Evolutionary conservation across 2,113 vertebrate genomes (phyloP).

Genomic region (Diadophis punctatus): DNA sequence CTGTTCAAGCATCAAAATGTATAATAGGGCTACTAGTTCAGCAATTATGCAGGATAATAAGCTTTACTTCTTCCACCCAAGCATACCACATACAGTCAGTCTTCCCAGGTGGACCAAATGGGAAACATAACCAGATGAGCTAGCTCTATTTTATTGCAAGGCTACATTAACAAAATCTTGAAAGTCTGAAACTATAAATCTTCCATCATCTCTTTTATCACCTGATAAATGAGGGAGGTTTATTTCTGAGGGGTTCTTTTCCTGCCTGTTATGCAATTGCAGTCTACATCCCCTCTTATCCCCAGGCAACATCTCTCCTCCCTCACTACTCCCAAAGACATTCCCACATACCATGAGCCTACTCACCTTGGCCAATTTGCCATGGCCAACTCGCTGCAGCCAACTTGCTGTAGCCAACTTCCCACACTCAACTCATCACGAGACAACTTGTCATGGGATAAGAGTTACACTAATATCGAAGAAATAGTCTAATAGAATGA

Average conservation of each 20-base stretch:
- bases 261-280: neutral
- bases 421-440: neutral
- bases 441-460: neutral
- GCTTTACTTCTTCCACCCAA: conserved; percentile 2
- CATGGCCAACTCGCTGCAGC: neutral
- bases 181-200: neutral
- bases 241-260: neutral
- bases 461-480: neutral
- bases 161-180: neutral
- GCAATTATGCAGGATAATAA: conserved; percentile 25
- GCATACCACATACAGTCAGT: neutral
- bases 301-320: neutral
- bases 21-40: conserved; percentile 34
- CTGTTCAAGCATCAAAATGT: conserved; percentile 7
- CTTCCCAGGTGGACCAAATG: neutral
- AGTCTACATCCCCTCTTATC: neutral
- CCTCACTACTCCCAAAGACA: neutral
- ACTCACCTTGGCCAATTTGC: neutral
- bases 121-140: neutral
- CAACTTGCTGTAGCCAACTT: neutral
- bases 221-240: neutral
- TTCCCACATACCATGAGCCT: neutral
- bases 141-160: neutral
- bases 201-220: neutral
- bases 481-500: neutral